These are phyloP conservation scores for Tachina fera DNA, from an alignment of 2,888 invertebrate genomes.

Conservation along the genomic window DNA sequence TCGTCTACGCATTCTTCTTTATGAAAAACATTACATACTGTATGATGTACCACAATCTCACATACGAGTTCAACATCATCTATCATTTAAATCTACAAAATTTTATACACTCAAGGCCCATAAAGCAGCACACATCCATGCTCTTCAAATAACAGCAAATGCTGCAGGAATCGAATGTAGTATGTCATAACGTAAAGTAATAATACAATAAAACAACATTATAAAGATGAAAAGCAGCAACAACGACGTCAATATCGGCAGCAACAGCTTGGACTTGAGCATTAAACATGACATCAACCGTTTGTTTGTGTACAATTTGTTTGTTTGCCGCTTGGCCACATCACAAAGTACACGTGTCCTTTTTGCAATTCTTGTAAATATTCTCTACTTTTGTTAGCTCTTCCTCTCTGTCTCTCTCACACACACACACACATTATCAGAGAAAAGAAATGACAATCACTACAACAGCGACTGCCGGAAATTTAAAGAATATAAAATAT, in stretches of 20 bases:
- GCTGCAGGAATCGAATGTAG: slow-evolving; percentile 21
- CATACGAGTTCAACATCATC: neutral
- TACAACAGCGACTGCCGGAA: slow-evolving; percentile 43
- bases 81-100: slow-evolving; percentile 41
- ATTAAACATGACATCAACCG: neutral
- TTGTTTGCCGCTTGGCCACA: slow-evolving; percentile 27
- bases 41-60: neutral
- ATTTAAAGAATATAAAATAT: slow-evolving; percentile 30
- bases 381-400: neutral
- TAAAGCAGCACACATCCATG: slow-evolving; percentile 7
- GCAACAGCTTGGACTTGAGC: neutral
- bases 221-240: slow-evolving; percentile 48
- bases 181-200: slow-evolving; percentile 51
- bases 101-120: slow-evolving; percentile 22
- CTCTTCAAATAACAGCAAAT: slow-evolving; percentile 3
- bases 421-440: no score
- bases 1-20: slow-evolving; percentile 15
- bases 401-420: neutral
- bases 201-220: slow-evolving; percentile 40
- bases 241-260: slow-evolving; percentile 30
- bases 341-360: slow-evolving; percentile 59
- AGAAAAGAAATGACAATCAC: slow-evolving; percentile 31
- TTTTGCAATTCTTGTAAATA: slow-evolving; percentile 48
- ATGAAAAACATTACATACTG: slow-evolving; percentile 2
- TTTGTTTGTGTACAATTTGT: neutral